A percentile compares a stretch with the other conserved stretches of the same genome.
These are phyloP conservation scores for Eulacestoma nigropectus DNA, from an alignment of 2,113 vertebrate species.

Conservation along the genomic window DNA sequence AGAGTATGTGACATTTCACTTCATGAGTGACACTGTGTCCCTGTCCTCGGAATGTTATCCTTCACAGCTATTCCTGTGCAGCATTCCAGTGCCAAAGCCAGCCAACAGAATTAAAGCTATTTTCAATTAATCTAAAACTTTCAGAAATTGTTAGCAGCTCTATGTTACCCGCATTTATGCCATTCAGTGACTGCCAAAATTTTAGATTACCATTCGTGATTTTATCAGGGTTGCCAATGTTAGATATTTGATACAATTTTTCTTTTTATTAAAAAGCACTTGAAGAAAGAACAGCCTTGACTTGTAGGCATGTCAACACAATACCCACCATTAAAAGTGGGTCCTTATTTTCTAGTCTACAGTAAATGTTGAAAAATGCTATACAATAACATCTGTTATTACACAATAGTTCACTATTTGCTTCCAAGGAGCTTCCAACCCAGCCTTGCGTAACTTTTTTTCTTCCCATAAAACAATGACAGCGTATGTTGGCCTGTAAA, in stretches of 20 bases:
- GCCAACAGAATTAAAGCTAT: not conserved
- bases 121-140: slow-evolving; percentile 10
- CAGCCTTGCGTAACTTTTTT: slow-evolving; percentile 14
- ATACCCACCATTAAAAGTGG: not conserved
- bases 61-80: not conserved
- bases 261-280: not conserved
- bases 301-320: not conserved
- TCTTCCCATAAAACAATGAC: slow-evolving; percentile 74
- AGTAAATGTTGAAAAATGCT: slow-evolving; percentile 48
- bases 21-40: not conserved
- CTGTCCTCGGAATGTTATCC: not conserved
- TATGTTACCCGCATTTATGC: not conserved
- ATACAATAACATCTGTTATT: slow-evolving; percentile 67
- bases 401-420: slow-evolving; percentile 63
- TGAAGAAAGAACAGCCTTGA: not conserved
- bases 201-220: not conserved
- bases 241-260: not conserved
- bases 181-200: not conserved
- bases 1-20: not conserved
- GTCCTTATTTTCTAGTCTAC: not conserved
- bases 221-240: not conserved
- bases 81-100: slow-evolving; percentile 25
- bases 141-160: slow-evolving; percentile 1
- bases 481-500: slow-evolving; percentile 64
- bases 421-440: slow-evolving; percentile 58